Evolutionary conservation across 2,113 vertebrate genomes (phyloP).

Genomic region (Blennius ocellaris): DNA sequence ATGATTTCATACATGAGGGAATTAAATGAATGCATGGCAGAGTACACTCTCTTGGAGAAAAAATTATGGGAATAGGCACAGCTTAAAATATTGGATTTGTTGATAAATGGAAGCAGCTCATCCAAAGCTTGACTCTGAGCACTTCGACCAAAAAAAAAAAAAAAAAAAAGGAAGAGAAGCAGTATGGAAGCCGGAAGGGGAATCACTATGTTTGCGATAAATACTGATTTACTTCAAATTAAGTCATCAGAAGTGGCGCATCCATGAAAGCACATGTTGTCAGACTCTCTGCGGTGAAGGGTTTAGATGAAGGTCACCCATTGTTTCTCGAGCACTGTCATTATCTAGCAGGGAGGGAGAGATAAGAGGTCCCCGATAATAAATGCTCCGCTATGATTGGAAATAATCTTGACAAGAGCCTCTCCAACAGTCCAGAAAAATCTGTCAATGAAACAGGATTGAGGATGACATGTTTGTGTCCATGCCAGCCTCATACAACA

Average conservation of each 20-base stretch:
- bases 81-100: constrained; percentile 67
- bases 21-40: constrained; percentile 58
- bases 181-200: neutral
- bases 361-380: constrained; percentile 61
- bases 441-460: constrained; percentile 41
- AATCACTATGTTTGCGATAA: constrained; percentile 22
- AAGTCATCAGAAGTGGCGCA: constrained; percentile 20
- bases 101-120: constrained; percentile 57
- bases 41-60: constrained; percentile 52
- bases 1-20: constrained; percentile 68
- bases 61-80: constrained; percentile 60
- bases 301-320: constrained; percentile 63
- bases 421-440: constrained; percentile 47
- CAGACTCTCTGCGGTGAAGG: constrained; percentile 28
- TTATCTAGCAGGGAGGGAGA: constrained; percentile 60
- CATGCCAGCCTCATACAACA: neutral
- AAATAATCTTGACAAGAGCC: constrained; percentile 71
- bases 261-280: constrained; percentile 21
- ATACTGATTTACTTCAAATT: constrained; percentile 28
- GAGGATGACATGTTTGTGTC: constrained; percentile 39
- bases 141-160: constrained; percentile 6
- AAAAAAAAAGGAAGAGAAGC: neutral
- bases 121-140: constrained; percentile 33
- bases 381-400: constrained; percentile 63
- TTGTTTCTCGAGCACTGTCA: constrained; percentile 54